phyloP scores from a whole-genome alignment of 2,113 vertebrate genomes.

The Percopsis transmontana region DNA sequence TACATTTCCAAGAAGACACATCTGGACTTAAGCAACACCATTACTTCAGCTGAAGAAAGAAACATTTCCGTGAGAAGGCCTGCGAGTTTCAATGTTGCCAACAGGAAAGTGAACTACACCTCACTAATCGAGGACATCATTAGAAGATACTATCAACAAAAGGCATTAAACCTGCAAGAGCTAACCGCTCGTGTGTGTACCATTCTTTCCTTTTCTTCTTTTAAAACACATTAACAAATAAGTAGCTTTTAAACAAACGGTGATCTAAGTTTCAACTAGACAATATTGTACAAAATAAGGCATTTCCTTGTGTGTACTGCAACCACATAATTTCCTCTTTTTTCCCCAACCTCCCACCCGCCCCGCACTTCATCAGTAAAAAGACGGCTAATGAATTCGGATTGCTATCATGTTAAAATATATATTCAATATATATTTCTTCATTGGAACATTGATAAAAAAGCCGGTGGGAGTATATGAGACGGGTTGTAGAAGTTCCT shows the following conservation, averaged over 20 bases:
- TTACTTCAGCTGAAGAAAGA: conserved; percentile 49
- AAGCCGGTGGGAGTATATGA: conserved; percentile 65
- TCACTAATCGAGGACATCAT: conserved; percentile 41
- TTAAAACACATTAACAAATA: conserved; percentile 67
- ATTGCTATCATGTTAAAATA: conserved; percentile 69
- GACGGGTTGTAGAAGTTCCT: conserved; percentile 63
- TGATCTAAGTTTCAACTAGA: conserved; percentile 93
- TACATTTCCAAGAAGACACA: conserved; percentile 51
- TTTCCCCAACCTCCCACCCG: conserved; percentile 52
- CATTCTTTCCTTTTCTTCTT: conserved; percentile 41
- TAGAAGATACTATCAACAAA: conserved; percentile 44
- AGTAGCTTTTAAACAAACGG: conserved; percentile 89
- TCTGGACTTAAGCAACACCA: conserved; percentile 47
- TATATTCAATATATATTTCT: conserved; percentile 69
- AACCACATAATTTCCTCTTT: conserved; percentile 89
- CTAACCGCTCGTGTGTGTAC: conserved; percentile 50
- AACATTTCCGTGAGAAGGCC: conserved; percentile 29
- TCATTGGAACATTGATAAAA: conserved; percentile 72
- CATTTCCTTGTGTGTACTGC: conserved; percentile 99
- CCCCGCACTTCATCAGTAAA: conserved; percentile 83
- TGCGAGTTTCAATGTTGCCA: conserved; percentile 33
- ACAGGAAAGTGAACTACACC: conserved; percentile 31
- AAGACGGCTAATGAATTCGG: conserved; percentile 90
- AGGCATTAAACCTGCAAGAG: conserved; percentile 32
- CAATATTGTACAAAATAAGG: conserved; percentile 99